These are phyloP conservation scores for Brachystomella parvula DNA, from an alignment of 1,140 invertebrate species.

Conservation along the genomic window DNA sequence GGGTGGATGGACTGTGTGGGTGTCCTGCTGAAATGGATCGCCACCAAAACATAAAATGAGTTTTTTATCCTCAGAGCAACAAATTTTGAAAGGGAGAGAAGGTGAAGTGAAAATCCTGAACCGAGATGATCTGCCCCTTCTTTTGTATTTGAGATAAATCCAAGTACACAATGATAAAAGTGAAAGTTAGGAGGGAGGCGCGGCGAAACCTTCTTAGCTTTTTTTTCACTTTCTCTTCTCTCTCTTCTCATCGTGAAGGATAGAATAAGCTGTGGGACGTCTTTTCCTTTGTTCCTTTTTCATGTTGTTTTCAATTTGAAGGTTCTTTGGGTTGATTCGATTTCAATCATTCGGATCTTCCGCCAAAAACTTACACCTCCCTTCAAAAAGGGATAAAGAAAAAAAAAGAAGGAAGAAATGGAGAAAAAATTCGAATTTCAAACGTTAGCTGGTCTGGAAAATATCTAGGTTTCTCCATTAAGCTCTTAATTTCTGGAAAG, in stretches of 20 bases:
- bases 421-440: conserved; percentile 5
- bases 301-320: conserved; percentile 19
- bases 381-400: neutral
- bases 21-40: too few relatives aligned
- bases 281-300: too few relatives aligned
- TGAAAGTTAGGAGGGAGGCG: neutral
- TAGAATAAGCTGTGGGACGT: neutral
- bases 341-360: conserved; percentile 15
- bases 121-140: too few relatives aligned
- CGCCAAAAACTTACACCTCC: neutral
- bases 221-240: conserved; percentile 3
- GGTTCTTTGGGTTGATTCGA: conserved; percentile 22
- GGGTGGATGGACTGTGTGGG: too few relatives aligned
- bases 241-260: conserved; percentile 1
- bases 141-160: neutral
- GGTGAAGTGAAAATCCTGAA: neutral
- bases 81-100: neutral
- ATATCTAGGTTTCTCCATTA: too few relatives aligned
- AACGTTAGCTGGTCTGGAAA: conserved; percentile 16
- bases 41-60: too few relatives aligned
- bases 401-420: conserved; percentile 8
- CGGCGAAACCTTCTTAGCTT: neutral
- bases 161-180: neutral
- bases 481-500: too few relatives aligned
- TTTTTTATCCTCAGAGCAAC: neutral